phyloP scores from a whole-genome alignment of 1,140 invertebrate species.

The Halesus radiatus region DNA sequence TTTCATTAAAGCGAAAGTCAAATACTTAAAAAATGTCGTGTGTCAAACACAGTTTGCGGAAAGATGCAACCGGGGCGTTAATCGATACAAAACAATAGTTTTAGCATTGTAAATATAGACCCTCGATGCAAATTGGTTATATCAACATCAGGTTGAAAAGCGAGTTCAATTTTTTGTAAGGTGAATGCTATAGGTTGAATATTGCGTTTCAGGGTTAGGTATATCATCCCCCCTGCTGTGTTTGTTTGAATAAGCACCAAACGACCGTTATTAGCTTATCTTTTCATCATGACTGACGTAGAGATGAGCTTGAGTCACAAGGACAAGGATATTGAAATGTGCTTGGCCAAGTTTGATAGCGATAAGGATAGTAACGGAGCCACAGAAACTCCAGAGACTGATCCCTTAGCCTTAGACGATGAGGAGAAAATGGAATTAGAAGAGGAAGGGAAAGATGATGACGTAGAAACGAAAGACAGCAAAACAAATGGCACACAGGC shows the following conservation, averaged over 20 bases:
- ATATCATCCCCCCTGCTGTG: slow-evolving; percentile 28
- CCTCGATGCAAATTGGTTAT: background rate
- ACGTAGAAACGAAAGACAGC: slow-evolving; percentile 2
- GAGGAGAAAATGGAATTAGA: slow-evolving; percentile 31
- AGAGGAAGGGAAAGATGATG: background rate
- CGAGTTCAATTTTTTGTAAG: background rate
- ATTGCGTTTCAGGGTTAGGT: slow-evolving; percentile 28
- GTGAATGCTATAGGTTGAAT: background rate
- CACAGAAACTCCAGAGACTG: slow-evolving; percentile 11
- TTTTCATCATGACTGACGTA: slow-evolving; percentile 42
- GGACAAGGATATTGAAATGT: slow-evolving; percentile 17
- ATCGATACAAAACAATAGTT: slow-evolving; percentile 16
- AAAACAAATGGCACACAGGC: background rate
- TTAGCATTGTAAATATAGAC: background rate
- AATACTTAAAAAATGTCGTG: slow-evolving; percentile 4
- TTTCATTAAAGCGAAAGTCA: background rate
- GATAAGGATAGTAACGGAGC: slow-evolving; percentile 29
- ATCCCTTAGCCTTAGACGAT: slow-evolving; percentile 37
- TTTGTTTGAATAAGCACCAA: background rate
- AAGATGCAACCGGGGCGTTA: slow-evolving; percentile 19
- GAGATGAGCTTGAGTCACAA: slow-evolving; percentile 31
- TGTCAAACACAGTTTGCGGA: slow-evolving; percentile 1
- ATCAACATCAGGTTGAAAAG: background rate
- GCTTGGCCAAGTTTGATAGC: slow-evolving; percentile 19
- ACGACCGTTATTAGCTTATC: background rate